These are phyloP conservation scores for Ailurus styani DNA, from an alignment of 2,113 vertebrate species.

Conservation along the genomic window DNA sequence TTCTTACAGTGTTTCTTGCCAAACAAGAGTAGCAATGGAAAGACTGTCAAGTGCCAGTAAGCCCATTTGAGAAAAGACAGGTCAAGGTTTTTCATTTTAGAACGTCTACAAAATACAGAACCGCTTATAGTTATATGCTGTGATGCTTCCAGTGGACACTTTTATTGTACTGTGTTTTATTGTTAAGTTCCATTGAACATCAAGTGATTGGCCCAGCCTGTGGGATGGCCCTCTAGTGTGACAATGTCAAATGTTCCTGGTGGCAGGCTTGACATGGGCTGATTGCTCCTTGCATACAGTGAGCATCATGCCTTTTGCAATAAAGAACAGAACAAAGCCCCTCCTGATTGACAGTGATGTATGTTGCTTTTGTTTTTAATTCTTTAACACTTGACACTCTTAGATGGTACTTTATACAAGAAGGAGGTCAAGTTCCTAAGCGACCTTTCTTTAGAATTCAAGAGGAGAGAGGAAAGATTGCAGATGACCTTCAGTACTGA, in stretches of 20 bases:
- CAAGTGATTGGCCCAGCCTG: background rate
- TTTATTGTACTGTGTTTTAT: slow-evolving; percentile 62
- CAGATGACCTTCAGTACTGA: slow-evolving; percentile 68
- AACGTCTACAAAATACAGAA: background rate
- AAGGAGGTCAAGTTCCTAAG: slow-evolving; percentile 68
- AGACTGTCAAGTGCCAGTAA: slow-evolving; percentile 18
- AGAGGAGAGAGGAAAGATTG: slow-evolving; percentile 43
- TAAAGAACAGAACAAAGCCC: slow-evolving; percentile 70
- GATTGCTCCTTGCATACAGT: slow-evolving; percentile 76
- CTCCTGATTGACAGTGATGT: slow-evolving; percentile 76
- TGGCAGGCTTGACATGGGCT: slow-evolving; percentile 36
- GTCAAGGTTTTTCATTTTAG: slow-evolving; percentile 43
- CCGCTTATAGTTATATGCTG: background rate
- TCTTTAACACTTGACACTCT: slow-evolving; percentile 74
- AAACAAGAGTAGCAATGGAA: background rate
- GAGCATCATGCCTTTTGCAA: slow-evolving; percentile 72
- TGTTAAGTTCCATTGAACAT: slow-evolving; percentile 54
- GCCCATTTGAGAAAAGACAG: background rate
- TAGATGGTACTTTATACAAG: slow-evolving; percentile 67
- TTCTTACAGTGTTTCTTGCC: slow-evolving; percentile 52
- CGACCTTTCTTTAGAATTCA: slow-evolving; percentile 60
- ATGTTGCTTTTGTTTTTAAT: slow-evolving; percentile 78
- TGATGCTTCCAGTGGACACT: background rate
- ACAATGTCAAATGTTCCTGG: background rate
- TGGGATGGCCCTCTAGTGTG: background rate